Evolutionary conservation across 2,113 vertebrate species (phyloP).

Genomic region (Rhea americana): DNA sequence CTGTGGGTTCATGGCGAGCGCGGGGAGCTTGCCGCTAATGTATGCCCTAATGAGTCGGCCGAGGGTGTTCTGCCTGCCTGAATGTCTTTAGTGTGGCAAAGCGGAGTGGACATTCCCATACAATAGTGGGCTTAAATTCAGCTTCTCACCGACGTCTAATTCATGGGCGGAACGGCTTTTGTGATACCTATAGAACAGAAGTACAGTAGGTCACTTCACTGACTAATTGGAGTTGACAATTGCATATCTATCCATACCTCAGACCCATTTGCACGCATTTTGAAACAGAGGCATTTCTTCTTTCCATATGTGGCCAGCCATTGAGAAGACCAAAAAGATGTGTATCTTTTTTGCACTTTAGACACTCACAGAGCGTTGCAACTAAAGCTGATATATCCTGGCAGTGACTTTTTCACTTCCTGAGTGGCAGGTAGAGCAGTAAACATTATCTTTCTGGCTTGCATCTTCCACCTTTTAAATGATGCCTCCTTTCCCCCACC

Average conservation of each 20-base stretch:
- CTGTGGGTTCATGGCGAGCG: constrained; percentile 51
- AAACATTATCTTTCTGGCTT: not conserved
- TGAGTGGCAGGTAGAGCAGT: not conserved
- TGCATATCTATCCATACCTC: constrained; percentile 47
- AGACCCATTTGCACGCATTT: not conserved
- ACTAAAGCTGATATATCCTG: not conserved
- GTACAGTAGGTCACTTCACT: constrained; percentile 44
- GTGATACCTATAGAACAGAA: constrained; percentile 57
- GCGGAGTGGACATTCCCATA: constrained; percentile 60
- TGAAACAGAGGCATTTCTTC: not conserved
- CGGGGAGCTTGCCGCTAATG: constrained; percentile 57
- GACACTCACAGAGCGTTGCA: not conserved
- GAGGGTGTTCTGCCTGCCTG: constrained; percentile 61
- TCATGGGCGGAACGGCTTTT: constrained; percentile 53
- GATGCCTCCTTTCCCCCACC: not conserved
- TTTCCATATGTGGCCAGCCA: not conserved
- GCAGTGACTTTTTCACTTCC: not conserved
- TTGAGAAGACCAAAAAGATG: not conserved
- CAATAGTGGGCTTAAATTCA: constrained; percentile 67
- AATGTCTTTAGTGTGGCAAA: constrained; percentile 61
- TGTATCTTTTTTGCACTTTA: not conserved
- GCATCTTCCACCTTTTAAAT: not conserved
- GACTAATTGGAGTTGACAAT: constrained; percentile 42
- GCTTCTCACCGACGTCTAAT: constrained; percentile 53
- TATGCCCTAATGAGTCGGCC: constrained; percentile 59